Base-by-base conservation (phyloP, 1,140 invertebrate genomes). In the Meloidogyne chitwoodi region DNA sequence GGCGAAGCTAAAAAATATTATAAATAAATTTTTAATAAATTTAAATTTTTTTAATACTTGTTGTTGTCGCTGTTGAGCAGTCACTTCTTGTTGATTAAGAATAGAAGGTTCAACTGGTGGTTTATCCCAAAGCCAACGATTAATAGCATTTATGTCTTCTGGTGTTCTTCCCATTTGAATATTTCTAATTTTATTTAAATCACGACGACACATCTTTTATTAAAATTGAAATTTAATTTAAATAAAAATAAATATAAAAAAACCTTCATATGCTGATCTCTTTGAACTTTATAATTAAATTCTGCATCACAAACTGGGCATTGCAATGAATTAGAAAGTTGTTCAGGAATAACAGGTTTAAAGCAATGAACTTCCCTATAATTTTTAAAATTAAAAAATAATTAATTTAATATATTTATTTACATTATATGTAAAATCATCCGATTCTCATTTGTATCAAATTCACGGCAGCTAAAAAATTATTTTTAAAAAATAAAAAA, bases 351-450 rank as follows among this genome's bases (percentile, higher is more conserved):
- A 0, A 76, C n/a, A n/a, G 84, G 82, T 8, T 81, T 67, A 2
- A 87, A 65, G 27, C 70, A 66, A 72, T 86, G 84, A 27, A 63
- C 77, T 41, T 86, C 81, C 16, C 83, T 85, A 63, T 44, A 72
- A 56, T 44, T 48, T 31, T 69, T 29, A 70, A 70, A 70, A 19
- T 26, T 44, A 22, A 48, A 44, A 56, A 29, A 12, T 19, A 61
- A 19, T 38, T 74, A n/a, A n/a, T n/a, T n/a, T n/a, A n/a, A n/a
- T n/a, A n/a, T 12, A 22, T 29, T 44, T 48, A 83, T 78, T 80
- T 77, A 85, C 84, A 86, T 63, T 71, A 85, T 85, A 77, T 86
- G 85, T 11, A 77, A 78, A 8, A 61, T 72, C 61, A 86, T 86
- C 29, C 85, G 65, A 34, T 76, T 76, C 38, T 83, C 85, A 48